Percentiles rank a stretch among this genome's conserved stretches.
These are phyloP conservation scores for Pantelozetes paolii DNA, from an alignment of 2,888 invertebrate species.

Conservation along the genomic window DNA sequence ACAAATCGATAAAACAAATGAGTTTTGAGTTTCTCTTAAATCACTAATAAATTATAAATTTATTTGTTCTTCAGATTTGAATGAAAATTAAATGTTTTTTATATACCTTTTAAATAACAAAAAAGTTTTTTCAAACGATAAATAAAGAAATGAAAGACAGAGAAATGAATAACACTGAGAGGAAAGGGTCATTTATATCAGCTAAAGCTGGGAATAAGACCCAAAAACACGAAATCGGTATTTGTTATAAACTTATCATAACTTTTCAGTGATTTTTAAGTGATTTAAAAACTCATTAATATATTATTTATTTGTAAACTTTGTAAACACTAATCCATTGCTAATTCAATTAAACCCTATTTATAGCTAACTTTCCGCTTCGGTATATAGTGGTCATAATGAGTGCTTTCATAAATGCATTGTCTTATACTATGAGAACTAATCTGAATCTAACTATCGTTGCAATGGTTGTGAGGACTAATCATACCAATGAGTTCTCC, in stretches of 20 bases:
- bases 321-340: neutral
- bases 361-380: constrained; percentile 42
- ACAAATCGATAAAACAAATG: no score
- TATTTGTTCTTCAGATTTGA: no score
- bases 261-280: neutral
- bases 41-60: no score
- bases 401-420: constrained; percentile 45
- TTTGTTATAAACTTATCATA: neutral
- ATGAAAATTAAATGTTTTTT: no score
- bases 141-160: neutral
- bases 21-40: no score
- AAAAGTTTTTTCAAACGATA: no score
- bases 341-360: neutral
- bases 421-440: constrained; percentile 47
- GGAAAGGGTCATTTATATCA: neutral
- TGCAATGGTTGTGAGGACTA: constrained; percentile 46
- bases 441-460: constrained; percentile 48
- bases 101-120: no score
- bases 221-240: constrained; percentile 12
- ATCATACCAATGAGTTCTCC: neutral
- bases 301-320: neutral
- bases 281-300: neutral
- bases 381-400: constrained; percentile 47
- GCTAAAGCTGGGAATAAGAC: neutral
- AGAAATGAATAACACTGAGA: neutral